Percentiles rank a stretch among this genome's conserved stretches.
Conservation (phyloP, 2,113 vertebrate genomes). For the Phaethon lepturus region DNA sequence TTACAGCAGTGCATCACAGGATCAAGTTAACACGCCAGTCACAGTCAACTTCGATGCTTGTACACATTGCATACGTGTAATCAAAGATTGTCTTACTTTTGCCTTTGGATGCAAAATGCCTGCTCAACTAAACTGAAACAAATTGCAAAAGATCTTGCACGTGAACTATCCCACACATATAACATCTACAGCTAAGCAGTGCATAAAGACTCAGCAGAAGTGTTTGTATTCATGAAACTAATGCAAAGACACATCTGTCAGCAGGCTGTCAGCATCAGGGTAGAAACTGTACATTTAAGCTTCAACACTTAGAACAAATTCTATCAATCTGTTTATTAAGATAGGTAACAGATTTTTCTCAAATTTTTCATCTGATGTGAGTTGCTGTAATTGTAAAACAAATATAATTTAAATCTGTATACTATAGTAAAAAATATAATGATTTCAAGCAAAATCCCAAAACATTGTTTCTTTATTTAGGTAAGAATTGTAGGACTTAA, state of each 20-base stretch:
- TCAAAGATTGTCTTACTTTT: not conserved
- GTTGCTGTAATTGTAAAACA: not conserved
- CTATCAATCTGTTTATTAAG: constrained; percentile 6
- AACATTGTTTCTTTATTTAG: not conserved
- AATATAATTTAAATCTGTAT: not conserved
- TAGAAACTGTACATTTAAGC: not conserved
- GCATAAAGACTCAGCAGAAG: not conserved
- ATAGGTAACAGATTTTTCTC: not conserved
- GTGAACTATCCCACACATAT: not conserved
- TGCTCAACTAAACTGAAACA: not conserved
- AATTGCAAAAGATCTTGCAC: not conserved
- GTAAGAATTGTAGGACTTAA: not conserved
- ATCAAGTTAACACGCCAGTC: not conserved
- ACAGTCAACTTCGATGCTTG: not conserved
- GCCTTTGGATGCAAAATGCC: constrained; percentile 5
- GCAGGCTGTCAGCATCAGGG: constrained; percentile 7
- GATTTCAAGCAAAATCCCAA: not conserved
- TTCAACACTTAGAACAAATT: constrained; percentile 6
- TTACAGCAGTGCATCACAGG: not conserved
- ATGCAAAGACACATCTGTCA: constrained; percentile 33
- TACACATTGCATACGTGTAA: not conserved
- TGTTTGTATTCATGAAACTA: not conserved
- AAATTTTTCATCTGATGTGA: not conserved
- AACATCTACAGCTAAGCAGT: not conserved
- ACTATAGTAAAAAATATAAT: not conserved